These are phyloP conservation scores for Anas bahamensis DNA, from an alignment of 2,797 vertebrate genomes.

Conservation along the genomic window DNA sequence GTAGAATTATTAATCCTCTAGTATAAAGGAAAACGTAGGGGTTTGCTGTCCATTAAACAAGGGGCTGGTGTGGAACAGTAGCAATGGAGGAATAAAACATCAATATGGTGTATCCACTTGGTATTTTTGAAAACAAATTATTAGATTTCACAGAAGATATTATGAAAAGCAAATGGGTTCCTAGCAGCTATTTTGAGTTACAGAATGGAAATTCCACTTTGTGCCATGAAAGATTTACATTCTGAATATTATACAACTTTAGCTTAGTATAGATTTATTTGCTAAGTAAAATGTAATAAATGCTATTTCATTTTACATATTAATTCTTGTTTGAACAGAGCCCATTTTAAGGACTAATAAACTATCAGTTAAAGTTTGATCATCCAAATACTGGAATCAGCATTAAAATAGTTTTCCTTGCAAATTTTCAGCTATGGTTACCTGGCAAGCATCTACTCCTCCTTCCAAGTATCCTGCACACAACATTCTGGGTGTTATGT, in stretches of 20 bases:
- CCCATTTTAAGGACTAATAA: not conserved
- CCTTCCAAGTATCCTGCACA: constrained; percentile 77
- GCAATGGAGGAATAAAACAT: not conserved
- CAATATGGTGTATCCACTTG: not conserved
- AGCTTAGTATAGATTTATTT: not conserved
- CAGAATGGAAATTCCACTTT: not conserved
- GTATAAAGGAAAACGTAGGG: too few species aligned
- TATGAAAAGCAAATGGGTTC: not conserved
- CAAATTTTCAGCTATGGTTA: constrained; percentile 47
- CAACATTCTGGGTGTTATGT: constrained; percentile 77
- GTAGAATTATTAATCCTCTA: too few species aligned
- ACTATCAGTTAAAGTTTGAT: not conserved
- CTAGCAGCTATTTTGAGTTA: not conserved
- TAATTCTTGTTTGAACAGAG: not conserved
- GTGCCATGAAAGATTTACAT: not conserved
- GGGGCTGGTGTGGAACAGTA: too few species aligned
- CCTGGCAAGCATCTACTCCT: constrained; percentile 80
- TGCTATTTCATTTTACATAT: not conserved
- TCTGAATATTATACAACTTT: not conserved
- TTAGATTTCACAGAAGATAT: not conserved
- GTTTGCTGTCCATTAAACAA: not conserved
- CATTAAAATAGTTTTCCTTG: not conserved
- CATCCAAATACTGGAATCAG: not conserved
- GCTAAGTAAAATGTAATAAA: not conserved
- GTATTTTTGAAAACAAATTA: not conserved